These are phyloP conservation scores for Platycheirus albimanus DNA, from an alignment of 2,888 invertebrate species.

Conservation along the genomic window DNA sequence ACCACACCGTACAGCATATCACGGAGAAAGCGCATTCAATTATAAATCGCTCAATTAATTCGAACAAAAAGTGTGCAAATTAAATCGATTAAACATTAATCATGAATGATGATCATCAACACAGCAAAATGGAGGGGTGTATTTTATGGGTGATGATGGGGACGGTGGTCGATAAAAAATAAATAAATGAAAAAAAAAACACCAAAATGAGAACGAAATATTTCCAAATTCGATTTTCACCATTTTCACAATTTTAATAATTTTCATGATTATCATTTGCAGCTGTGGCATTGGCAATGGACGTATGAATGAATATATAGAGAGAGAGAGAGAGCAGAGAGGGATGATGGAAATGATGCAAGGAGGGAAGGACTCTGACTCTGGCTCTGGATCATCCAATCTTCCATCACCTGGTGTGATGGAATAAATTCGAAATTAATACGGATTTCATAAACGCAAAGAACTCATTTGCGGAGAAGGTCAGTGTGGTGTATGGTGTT, in stretches of 20 bases:
- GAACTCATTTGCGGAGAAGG: slow-evolving; percentile 51
- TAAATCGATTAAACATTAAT: slow-evolving; percentile 74
- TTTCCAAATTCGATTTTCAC: slow-evolving; percentile 63
- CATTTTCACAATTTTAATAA: slow-evolving; percentile 55
- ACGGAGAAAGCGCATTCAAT: slow-evolving; percentile 52
- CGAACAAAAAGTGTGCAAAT: slow-evolving; percentile 72
- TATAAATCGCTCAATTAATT: slow-evolving; percentile 74
- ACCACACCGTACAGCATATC: background rate
- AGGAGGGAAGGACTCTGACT: background rate
- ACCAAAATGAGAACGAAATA: no score
- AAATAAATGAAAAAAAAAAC: slow-evolving; percentile 5
- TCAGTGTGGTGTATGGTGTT: slow-evolving; percentile 48
- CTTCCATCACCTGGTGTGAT: slow-evolving; percentile 56
- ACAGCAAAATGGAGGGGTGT: background rate
- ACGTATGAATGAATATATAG: background rate
- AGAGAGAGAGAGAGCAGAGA: background rate
- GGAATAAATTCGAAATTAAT: slow-evolving; percentile 71
- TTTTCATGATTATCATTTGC: slow-evolving; percentile 59
- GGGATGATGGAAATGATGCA: background rate
- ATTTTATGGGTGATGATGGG: background rate
- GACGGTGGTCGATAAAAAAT: background rate
- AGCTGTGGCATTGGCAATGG: slow-evolving; percentile 40
- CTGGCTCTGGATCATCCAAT: background rate
- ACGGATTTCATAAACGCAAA: slow-evolving; percentile 56
- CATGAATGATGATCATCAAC: slow-evolving; percentile 68